Evolutionary conservation across 2,113 vertebrate species (phyloP).

Genomic region (Gadus chalcogrammus): DNA sequence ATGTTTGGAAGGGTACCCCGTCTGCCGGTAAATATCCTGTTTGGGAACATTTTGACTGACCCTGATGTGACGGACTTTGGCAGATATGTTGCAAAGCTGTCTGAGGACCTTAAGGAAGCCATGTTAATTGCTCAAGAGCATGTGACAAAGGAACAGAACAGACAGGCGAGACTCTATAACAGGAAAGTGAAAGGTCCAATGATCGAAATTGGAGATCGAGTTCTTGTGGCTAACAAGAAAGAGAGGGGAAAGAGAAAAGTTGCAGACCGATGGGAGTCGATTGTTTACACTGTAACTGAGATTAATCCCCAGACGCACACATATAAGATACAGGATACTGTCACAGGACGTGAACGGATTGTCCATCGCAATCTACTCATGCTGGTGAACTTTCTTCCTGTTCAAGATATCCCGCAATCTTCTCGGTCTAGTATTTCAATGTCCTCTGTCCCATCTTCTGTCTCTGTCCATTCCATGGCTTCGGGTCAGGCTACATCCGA

Average conservation of each 20-base stretch:
- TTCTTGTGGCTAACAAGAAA: no score
- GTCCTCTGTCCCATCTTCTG: background rate
- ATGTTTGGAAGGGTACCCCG: no score
- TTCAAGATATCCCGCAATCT: background rate
- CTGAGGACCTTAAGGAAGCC: conserved; percentile 18
- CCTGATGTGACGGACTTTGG: conserved; percentile 27
- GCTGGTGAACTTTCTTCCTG: conserved; percentile 15
- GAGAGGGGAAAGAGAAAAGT: no score
- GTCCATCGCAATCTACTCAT: conserved; percentile 25
- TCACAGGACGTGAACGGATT: no score
- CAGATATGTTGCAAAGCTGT: conserved; percentile 17
- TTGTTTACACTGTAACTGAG: no score
- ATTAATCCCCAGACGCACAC: no score
- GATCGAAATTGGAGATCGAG: no score
- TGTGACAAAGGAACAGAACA: conserved; percentile 21
- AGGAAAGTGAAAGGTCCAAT: no score
- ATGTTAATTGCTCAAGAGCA: conserved; percentile 28
- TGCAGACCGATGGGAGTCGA: no score
- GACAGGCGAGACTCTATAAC: conserved; percentile 26
- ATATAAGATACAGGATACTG: no score
- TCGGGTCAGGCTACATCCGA: no score
- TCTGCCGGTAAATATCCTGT: background rate
- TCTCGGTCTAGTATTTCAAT: background rate
- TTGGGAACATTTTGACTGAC: conserved; percentile 21
- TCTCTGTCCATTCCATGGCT: background rate